phyloP scores from a whole-genome alignment of 2,888 invertebrate species.

The Anarsia innoxiella region DNA sequence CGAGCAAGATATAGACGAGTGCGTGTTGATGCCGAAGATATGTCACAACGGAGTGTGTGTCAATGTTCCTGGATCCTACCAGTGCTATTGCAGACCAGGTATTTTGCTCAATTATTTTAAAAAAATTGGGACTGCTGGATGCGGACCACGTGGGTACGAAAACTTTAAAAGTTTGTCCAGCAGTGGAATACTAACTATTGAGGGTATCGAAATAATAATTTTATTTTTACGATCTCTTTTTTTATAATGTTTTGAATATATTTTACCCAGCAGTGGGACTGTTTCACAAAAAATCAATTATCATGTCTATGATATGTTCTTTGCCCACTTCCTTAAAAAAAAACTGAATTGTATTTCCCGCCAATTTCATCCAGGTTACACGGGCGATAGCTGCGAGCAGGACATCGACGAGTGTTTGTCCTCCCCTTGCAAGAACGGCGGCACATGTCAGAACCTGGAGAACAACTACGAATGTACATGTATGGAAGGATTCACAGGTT shows the following conservation, averaged over 20 bases:
- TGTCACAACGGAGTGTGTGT: slow-evolving; percentile 90
- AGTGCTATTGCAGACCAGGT: slow-evolving; percentile 90
- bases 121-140: too few species aligned
- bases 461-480: slow-evolving; percentile 91
- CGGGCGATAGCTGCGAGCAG: slow-evolving; percentile 87
- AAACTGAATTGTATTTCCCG: too few species aligned
- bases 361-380: too few species aligned
- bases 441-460: slow-evolving; percentile 86
- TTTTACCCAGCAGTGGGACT: too few species aligned
- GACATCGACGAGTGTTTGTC: slow-evolving; percentile 93
- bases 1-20: slow-evolving; percentile 84
- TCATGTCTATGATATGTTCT: too few species aligned
- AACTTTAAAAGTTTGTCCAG: too few species aligned
- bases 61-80: slow-evolving; percentile 83
- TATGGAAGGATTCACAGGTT: slow-evolving; percentile 84
- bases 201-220: too few species aligned
- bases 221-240: too few species aligned
- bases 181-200: too few species aligned
- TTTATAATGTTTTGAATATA: neutral
- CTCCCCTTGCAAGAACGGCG: slow-evolving; percentile 88
- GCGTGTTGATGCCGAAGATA: slow-evolving; percentile 73
- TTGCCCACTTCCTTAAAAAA: too few species aligned
- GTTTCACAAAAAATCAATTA: too few species aligned
- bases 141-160: too few species aligned
- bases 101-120: slow-evolving; percentile 7